phyloP scores from a whole-genome alignment of 2,797 vertebrate genomes.

The Garrulus glandarius region DNA sequence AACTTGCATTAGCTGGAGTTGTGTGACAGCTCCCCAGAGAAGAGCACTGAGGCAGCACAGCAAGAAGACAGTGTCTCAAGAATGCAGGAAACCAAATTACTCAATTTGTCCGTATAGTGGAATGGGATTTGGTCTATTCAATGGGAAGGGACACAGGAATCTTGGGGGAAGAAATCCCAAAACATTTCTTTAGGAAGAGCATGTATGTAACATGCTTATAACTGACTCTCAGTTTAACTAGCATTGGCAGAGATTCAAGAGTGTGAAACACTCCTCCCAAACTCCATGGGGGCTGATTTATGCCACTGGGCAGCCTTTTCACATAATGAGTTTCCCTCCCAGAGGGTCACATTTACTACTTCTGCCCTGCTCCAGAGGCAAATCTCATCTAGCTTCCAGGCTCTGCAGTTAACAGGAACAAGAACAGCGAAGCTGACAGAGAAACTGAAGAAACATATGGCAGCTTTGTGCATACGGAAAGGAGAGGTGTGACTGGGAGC shows the following conservation, averaged over 20 bases:
- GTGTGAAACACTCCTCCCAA: not conserved
- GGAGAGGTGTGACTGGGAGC: constrained; percentile 10
- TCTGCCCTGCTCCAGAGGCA: not conserved
- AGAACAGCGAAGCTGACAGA: not conserved
- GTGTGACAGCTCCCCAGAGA: constrained; percentile 26
- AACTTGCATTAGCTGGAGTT: constrained; percentile 1
- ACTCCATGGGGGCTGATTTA: not conserved
- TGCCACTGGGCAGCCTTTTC: constrained; percentile 11
- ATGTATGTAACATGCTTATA: not conserved
- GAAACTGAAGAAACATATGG: constrained; percentile 28
- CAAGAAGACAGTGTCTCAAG: not conserved
- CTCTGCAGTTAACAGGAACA: not conserved
- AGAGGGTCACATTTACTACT: not conserved
- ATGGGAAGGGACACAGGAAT: not conserved
- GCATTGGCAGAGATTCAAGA: not conserved
- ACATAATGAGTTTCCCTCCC: not conserved
- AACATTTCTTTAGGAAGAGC: not conserved
- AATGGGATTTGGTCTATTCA: not conserved
- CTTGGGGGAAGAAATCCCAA: not conserved
- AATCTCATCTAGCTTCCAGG: not conserved
- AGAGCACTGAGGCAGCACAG: not conserved
- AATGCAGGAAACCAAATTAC: constrained; percentile 1
- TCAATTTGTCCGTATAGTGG: not conserved
- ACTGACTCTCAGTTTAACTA: not conserved
- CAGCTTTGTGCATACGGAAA: not conserved